Base-by-base conservation (phyloP, 2,888 invertebrate genomes). In the Acanthosoma haemorrhoidale region DNA sequence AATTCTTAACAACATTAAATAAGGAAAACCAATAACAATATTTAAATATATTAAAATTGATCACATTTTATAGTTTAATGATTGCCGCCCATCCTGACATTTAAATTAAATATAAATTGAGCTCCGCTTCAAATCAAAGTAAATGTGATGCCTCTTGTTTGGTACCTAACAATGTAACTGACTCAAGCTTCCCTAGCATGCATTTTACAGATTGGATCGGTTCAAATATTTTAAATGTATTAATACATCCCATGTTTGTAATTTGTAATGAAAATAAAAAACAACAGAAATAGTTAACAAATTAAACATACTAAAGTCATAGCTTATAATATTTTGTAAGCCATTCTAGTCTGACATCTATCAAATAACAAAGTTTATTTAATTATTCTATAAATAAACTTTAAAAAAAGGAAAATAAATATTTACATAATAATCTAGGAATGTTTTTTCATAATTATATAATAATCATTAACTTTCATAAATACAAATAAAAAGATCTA, bases 351-450 rank as follows among this genome's bases (percentile, higher is more conserved):
- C 61, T 73, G 72, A 72, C 69, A 51, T 67, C 71, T 73, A 73
- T 66, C 57, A 73, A 70, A 72, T 71, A 73, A 74, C 70, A 67
- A 71, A 51, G 25, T 41, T 74, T 72, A 71, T 70, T 74, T 74
- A 73, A 74, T 71, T 75, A 75, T 70, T 72, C 73, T 74, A 75
- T 72, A 74, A 74, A 74, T 74, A 75, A 70, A 72, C 68, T 70
- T 68, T 72, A n/a, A n/a, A 75, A 74, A 75, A 75, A 74, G 74
- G 72, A 75, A 73, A 75, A 74, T 75, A 69, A 69, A 70, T 74
- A 74, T 75, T 60, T 75, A 75, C 75, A 75, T 75, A 75, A 75
- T 73, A 74, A 75, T 75, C 74, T 75, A 75, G 75, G 75, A 75
- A 75, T 75, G 75, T 75, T 74, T 70, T 72, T 73, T 73, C 72